Base-by-base conservation (phyloP, 2,113 vertebrate species). In the Hepsetus odoe region DNA sequence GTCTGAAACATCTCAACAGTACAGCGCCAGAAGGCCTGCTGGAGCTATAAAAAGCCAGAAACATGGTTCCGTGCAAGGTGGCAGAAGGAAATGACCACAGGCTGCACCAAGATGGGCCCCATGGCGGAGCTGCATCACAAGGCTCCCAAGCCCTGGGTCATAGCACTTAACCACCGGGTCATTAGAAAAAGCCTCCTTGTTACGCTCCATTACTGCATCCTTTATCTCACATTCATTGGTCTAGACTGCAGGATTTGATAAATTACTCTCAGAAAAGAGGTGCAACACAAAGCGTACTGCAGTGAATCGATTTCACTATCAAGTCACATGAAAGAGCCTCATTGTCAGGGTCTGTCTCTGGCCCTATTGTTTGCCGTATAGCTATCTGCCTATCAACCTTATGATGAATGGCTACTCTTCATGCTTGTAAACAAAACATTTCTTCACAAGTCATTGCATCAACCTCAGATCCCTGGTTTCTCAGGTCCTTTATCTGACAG, bases 1-100 rank as follows among this genome's bases (percentile, higher is more conserved):
- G 77, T n/a, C 67, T 85, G 73, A 77, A 89, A 86, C 61, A 85
- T 80, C 28, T 76, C 44, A 7, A 62, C 40, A 51, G 56, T 53
- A 20, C 20, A 40, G 70, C 16, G 53, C 51, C n/a, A 59, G 53
- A 56, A 69, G 55, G 58, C 77, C 38, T 81, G 55, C 68, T 72
- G 28, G 68, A n/a, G 30, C 58, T 71, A 76, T 49, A 70, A 82
- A 75, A 81, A 71, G 62, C n/a, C 22, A 58, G 42, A 12, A 66
- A 40, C 64, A 82, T 16, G 24, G 13, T 46, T 51, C 38, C 6
- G 0, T 22, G 33, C 59, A 46, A 74, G 66, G 18, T 82, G 40
- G 74, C 24, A 8, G 61, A 28, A 18, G 20, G n/a, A 74, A 64
- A 22, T 12, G 5, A 42, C 30, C 26, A 22, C 32, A 70, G 18